These are phyloP conservation scores for Malthinus flaveolus DNA, from an alignment of 2,888 invertebrate genomes.

Conservation along the genomic window DNA sequence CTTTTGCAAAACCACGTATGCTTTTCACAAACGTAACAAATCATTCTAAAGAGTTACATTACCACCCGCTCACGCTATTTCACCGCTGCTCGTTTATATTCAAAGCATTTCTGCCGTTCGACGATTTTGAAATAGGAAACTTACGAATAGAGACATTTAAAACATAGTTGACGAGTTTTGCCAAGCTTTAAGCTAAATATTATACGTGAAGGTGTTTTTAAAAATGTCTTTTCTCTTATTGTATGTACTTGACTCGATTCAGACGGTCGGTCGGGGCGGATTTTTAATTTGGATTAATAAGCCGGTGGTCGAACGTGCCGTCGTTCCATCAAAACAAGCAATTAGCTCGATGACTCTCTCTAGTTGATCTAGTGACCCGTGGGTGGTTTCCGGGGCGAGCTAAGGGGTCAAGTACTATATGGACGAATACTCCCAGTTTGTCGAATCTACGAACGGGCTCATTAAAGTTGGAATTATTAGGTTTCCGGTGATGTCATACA, in stretches of 20 bases:
- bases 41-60: constrained; percentile 46
- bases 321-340: constrained; percentile 30
- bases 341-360: constrained; percentile 26
- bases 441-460: constrained; percentile 22
- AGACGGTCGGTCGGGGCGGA: background rate
- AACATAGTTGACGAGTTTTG: constrained; percentile 23
- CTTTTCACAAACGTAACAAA: constrained; percentile 41
- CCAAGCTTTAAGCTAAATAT: constrained; percentile 9
- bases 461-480: constrained; percentile 29
- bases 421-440: constrained; percentile 28
- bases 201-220: no score
- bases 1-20: constrained; percentile 34
- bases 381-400: constrained; percentile 30
- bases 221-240: background rate
- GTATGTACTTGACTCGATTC: background rate
- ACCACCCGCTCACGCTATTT: constrained; percentile 38
- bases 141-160: constrained; percentile 38
- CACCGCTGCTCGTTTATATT: constrained; percentile 37
- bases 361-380: constrained; percentile 32
- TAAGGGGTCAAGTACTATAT: constrained; percentile 28
- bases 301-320: constrained; percentile 18
- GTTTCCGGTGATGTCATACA: constrained; percentile 30
- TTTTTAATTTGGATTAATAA: constrained; percentile 23
- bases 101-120: constrained; percentile 34
- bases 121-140: constrained; percentile 35